These are phyloP conservation scores for Eleutherodactylus coqui DNA, from an alignment of 2,797 vertebrate species.

Conservation along the genomic window DNA sequence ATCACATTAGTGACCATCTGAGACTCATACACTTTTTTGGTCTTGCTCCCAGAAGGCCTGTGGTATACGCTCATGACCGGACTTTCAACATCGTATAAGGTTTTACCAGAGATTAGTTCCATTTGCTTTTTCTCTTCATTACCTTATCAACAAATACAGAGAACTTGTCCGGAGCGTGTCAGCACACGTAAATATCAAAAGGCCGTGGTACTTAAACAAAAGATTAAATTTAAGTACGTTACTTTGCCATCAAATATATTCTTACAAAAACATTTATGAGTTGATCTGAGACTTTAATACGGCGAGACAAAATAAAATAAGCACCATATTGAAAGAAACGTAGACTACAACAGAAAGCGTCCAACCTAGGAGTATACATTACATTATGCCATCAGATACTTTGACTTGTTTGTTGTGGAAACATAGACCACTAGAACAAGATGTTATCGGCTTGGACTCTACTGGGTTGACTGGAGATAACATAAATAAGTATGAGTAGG, in stretches of 20 bases:
- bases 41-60: conserved; percentile 3
- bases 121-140: conserved; percentile 6
- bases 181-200: conserved; percentile 8
- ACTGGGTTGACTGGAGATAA: conserved; percentile 14
- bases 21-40: neutral
- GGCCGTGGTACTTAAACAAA: neutral
- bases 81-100: conserved; percentile 26
- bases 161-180: neutral
- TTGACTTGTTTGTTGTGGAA: conserved; percentile 19
- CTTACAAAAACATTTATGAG: conserved; percentile 31
- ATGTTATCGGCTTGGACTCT: conserved; percentile 2
- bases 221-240: neutral
- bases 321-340: neutral
- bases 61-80: neutral
- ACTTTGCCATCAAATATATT: conserved; percentile 12
- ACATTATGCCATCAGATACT: conserved; percentile 32
- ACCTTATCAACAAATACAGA: conserved; percentile 27
- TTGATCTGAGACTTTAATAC: conserved; percentile 21
- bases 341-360: neutral
- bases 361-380: conserved; percentile 29
- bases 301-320: conserved; percentile 34
- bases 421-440: conserved; percentile 4
- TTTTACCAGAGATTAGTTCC: conserved; percentile 21
- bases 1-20: conserved; percentile 30
- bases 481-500: neutral